Evolutionary conservation across 1,140 invertebrate genomes (phyloP), one percentile per base, ranked within the genome.

Genomic region (Philaenus spumarius): DNA sequence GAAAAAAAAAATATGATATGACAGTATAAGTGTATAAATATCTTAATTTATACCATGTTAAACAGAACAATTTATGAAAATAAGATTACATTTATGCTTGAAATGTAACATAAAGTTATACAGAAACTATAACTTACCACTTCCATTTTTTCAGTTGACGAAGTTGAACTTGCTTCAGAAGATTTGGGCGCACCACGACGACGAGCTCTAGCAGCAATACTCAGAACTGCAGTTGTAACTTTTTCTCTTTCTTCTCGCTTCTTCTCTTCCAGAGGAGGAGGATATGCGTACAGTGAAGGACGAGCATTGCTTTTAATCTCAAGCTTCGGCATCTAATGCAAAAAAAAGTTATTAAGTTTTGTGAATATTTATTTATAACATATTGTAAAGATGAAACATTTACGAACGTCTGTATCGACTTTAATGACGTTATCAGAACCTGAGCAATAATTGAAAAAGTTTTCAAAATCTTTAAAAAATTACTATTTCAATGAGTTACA

Each of bases 181-280:
- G 47, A 20, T 63, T 77, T 77, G 61, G 9, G 9, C n/a, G 89
- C 83, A 59, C 92, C 89, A 20, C 90, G 83, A 59, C 93, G 84
- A 61, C 89, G 82, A 64, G 93, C 86, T 62, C 93, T 84, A 1
- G 93, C 93, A 0, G 97, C 97, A 64, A 98, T 98, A 68, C 94
- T 97, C 17, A 99, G 77, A 2, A 99, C 93, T 7, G 96, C 97
- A 15, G 95, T 98, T 30, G 95, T 94, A 11, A 96, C 93, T 67
- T 94, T 91, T 68, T 98, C 94, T 7, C 92, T 82, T 72, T 97
- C 93, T 69, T 97, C 95, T 43, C 94, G 90, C 75, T 98, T 98
- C 75, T 98, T 98, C 69, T 98, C 95, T 78, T 99, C 97, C 19
- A 99, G 74, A 0, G 95, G 86, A 17, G 96, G 90, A 6, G 96